A percentile compares a stretch with the other conserved stretches of the same genome.
Evolutionary conservation across 2,113 vertebrate species (phyloP).

Genomic region (Vulpes ferrilata): DNA sequence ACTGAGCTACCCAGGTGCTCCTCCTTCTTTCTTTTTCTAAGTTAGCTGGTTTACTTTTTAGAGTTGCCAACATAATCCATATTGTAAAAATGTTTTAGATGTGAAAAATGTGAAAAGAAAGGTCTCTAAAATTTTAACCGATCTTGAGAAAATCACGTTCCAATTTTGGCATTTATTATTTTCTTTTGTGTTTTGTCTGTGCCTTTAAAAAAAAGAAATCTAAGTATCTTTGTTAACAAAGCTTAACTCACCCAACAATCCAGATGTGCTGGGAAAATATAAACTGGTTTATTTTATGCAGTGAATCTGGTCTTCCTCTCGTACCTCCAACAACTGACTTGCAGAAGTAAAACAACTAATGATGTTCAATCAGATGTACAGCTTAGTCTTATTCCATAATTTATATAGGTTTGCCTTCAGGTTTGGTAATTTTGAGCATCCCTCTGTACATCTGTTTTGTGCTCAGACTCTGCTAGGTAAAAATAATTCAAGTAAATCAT

Average conservation of each 20-base stretch:
- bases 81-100: neutral
- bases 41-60: neutral
- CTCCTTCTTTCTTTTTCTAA: neutral
- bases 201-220: neutral
- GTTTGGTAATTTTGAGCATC: neutral
- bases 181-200: neutral
- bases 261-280: neutral
- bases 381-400: neutral
- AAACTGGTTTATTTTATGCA: neutral
- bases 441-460: neutral
- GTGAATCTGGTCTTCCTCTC: neutral
- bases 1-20: too few species aligned
- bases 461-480: neutral
- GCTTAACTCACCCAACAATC: neutral
- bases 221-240: neutral
- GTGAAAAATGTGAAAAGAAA: conserved; percentile 29
- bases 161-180: neutral
- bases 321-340: neutral
- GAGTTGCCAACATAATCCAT: neutral
- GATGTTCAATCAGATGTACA: neutral
- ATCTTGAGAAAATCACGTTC: neutral
- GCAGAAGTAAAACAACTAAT: neutral
- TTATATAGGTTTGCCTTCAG: neutral
- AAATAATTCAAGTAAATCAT: neutral
- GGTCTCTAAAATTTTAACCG: neutral